phyloP scores from a whole-genome alignment of 2,797 vertebrate genomes.

The Carapus acus region DNA sequence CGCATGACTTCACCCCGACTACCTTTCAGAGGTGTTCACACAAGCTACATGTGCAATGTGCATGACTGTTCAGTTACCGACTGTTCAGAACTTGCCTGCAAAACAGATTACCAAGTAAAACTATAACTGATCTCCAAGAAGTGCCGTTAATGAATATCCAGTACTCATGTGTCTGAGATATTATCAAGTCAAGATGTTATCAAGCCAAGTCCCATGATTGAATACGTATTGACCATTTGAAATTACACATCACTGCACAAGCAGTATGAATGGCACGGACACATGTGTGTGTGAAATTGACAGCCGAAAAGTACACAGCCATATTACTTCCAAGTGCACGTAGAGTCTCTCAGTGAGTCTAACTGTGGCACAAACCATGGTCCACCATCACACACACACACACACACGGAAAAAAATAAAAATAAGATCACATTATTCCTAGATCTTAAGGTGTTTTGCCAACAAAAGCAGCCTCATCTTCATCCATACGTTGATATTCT shows the following conservation, averaged over 20 bases:
- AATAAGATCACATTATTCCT: conserved; percentile 17
- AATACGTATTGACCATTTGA: conserved; percentile 1
- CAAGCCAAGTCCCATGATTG: too few species aligned
- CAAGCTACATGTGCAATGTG: too few species aligned
- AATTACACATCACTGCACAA: conserved; percentile 16
- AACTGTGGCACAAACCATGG: conserved; percentile 19
- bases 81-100: too few species aligned
- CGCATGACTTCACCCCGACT: too few species aligned
- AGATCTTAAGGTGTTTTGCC: conserved; percentile 21
- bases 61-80: too few species aligned
- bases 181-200: not conserved
- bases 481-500: conserved; percentile 11
- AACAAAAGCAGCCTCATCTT: conserved; percentile 30
- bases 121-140: too few species aligned
- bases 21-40: too few species aligned
- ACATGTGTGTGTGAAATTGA: conserved; percentile 12
- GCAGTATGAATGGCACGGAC: conserved; percentile 4
- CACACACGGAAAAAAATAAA: too few species aligned
- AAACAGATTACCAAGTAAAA: too few species aligned
- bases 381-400: conserved; percentile 15
- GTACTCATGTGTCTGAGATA: not conserved
- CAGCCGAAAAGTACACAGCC: conserved; percentile 11
- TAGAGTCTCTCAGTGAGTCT: conserved; percentile 24
- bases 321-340: conserved; percentile 34
- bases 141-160: too few species aligned